Base-by-base conservation (phyloP, 2,113 vertebrate species). In the Rhinichthys klamathensis region DNA sequence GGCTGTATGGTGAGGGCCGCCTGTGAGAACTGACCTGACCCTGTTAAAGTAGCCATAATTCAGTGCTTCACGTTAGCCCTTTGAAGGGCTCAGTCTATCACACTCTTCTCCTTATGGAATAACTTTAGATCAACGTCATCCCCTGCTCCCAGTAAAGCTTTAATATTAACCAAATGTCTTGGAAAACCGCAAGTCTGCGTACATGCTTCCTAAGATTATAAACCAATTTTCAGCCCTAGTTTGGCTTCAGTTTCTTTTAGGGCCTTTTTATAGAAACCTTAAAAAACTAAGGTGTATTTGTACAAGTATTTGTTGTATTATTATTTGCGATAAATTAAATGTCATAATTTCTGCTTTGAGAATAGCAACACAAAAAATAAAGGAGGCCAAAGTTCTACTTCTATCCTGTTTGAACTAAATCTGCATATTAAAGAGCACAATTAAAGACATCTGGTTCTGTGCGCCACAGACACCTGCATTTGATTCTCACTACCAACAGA, bases 391-490 rank as follows among this genome's bases (percentile, higher is more conserved):
- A 80, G 18, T 46, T 23, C 63, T 51, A 25, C 9, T 21, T 35
- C 49, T 77, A 25, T 23, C 4, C 10, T 12, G 11, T 30, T 83
- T 85, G 86, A 84, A 58, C 84, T 67, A 87, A 91, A 83, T 89
- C 74, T 86, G 38, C 70, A 90, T 88, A 81, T 88, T 90, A 77
- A 74, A 73, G 16, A 84, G 69, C 84, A 6, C 86, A 91, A 94
- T 85, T n/a, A 82, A 73, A 92, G 93, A 84, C 92, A 94, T 83
- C 89, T 93, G 92, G 79, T 61, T 49, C 63, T 85, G 79, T 87
- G 80, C 73, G 78, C 65, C 56, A 41, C 10, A 15, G n/a, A 88
- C 84, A 86, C 80, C 84, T 83, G 76, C 49, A 13, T 86, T 88
- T 58, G 4, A 84, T 89, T 92, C 67, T 67, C 23, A 27, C 69